phyloP scores from a whole-genome alignment of 2,797 vertebrate species.

The Enteromius paludinosus region DNA sequence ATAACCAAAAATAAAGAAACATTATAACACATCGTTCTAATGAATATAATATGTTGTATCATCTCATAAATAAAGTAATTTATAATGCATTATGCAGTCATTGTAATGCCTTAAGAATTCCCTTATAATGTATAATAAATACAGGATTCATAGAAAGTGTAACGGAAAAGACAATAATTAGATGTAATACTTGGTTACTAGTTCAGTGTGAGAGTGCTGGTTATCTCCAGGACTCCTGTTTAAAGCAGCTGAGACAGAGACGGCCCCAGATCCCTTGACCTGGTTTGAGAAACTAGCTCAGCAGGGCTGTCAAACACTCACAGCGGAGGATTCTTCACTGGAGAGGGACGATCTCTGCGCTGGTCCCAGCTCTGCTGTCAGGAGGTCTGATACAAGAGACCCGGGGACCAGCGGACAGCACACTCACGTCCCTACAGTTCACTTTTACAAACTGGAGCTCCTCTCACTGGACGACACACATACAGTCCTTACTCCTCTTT shows the following conservation, averaged over 20 bases:
- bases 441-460: slow-evolving; percentile 50
- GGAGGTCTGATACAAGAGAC: slow-evolving; percentile 76
- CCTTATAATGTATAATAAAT: too few species aligned
- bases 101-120: too few species aligned
- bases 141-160: too few species aligned
- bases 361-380: slow-evolving; percentile 82
- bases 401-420: slow-evolving; percentile 80
- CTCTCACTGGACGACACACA: slow-evolving; percentile 69
- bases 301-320: slow-evolving; percentile 81
- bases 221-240: slow-evolving; percentile 43
- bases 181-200: not conserved
- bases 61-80: too few species aligned
- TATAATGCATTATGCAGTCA: too few species aligned
- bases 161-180: not conserved
- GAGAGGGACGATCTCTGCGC: slow-evolving; percentile 74
- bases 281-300: slow-evolving; percentile 83
- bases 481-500: slow-evolving; percentile 40
- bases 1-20: too few species aligned
- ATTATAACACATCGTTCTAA: too few species aligned
- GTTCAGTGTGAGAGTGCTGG: not conserved
- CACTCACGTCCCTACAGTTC: slow-evolving; percentile 70
- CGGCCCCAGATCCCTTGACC: slow-evolving; percentile 82
- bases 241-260: slow-evolving; percentile 45
- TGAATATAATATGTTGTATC: too few species aligned
- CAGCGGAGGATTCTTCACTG: slow-evolving; percentile 76